A percentile compares a stretch with the other conserved stretches of the same genome.
Conservation (phyloP, 2,797 vertebrate genomes). For the Squalus acanthias region DNA sequence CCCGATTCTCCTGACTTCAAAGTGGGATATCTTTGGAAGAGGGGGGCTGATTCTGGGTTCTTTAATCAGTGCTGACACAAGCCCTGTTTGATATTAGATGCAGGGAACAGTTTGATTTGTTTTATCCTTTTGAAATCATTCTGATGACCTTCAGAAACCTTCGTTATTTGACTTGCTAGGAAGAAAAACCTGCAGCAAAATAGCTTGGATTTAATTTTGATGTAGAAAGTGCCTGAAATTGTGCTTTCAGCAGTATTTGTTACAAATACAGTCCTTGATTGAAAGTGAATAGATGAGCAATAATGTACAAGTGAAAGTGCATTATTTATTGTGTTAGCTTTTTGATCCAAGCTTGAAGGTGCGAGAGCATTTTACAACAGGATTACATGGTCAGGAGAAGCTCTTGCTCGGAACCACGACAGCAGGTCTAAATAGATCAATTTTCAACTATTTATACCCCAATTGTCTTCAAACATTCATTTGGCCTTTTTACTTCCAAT, state of each 20-base stretch:
- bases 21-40: conserved; percentile 70
- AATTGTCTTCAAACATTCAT: background rate
- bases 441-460: background rate
- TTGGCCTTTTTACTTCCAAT: background rate
- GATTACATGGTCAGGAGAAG: background rate
- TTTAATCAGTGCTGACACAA: conserved; percentile 95
- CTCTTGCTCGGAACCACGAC: background rate
- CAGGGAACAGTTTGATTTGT: conserved; percentile 89
- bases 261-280: conserved; percentile 58
- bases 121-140: conserved; percentile 87
- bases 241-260: conserved; percentile 60
- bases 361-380: background rate
- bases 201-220: conserved; percentile 47
- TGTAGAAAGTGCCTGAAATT: conserved; percentile 53
- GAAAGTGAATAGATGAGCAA: conserved; percentile 60
- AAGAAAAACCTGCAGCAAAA: conserved; percentile 43
- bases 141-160: conserved; percentile 80
- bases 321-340: conserved; percentile 33
- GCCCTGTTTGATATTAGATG: conserved; percentile 94
- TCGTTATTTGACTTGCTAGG: conserved; percentile 50
- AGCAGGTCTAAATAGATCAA: background rate
- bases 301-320: conserved; percentile 44
- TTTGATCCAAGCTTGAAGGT: conserved; percentile 36
- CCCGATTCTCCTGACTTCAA: conserved; percentile 88
- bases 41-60: conserved; percentile 74